Conservation (phyloP, 2,888 invertebrate genomes). For the Tetheella fluctuosa region DNA sequence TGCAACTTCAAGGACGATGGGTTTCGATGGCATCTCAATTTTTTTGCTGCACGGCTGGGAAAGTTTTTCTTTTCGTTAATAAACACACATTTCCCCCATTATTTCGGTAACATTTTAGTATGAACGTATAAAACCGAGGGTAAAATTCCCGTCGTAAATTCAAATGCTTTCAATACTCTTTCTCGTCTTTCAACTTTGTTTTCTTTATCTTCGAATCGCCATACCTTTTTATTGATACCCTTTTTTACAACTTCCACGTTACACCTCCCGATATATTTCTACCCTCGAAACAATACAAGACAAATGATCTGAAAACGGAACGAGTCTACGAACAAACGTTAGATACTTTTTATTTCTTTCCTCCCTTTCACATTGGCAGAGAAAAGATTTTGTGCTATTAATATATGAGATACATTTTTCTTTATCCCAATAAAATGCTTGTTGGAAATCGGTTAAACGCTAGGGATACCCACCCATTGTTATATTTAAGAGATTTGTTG, state of each 20-base stretch:
- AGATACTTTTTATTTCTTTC: constrained; percentile 2
- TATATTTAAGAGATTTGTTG: too few species aligned
- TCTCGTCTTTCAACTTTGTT: constrained; percentile 6
- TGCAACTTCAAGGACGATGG: neutral
- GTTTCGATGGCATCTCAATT: neutral
- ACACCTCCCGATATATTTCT: constrained; percentile 7
- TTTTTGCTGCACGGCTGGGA: neutral
- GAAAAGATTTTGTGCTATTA: neutral
- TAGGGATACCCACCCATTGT: neutral
- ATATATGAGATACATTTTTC: neutral
- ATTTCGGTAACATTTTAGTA: neutral
- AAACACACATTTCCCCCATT: neutral
- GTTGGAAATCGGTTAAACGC: neutral
- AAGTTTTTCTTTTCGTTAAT: too few species aligned
- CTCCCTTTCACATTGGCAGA: neutral
- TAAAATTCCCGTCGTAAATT: neutral
- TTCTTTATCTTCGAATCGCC: neutral
- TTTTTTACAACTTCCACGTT: constrained; percentile 2
- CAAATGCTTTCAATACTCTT: constrained; percentile 1
- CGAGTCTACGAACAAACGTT: constrained; percentile 1
- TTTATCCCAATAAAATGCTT: neutral
- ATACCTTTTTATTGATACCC: constrained; percentile 7
- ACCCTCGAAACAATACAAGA: constrained; percentile 29
- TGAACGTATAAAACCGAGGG: neutral
- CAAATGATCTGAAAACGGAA: constrained; percentile 28